Conservation (phyloP, 2,113 vertebrate species). For the Hemichromis elongatus region DNA sequence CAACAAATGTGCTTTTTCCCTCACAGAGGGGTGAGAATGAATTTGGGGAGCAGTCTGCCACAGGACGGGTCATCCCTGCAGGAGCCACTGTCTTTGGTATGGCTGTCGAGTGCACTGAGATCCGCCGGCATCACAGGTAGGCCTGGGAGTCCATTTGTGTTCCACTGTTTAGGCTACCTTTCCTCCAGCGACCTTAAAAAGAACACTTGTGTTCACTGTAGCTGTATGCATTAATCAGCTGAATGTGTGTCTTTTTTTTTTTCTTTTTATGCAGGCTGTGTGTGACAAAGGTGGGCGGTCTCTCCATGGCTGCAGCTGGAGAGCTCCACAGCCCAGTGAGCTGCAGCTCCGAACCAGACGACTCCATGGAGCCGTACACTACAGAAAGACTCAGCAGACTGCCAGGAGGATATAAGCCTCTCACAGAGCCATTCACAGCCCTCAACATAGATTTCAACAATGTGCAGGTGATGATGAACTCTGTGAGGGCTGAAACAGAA, state of each 20-base stretch:
- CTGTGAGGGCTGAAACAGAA: neutral
- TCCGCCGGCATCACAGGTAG: constrained; percentile 93
- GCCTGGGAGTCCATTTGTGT: neutral
- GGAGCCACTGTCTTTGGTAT: constrained; percentile 87
- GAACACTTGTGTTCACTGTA: neutral
- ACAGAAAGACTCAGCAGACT: constrained; percentile 89
- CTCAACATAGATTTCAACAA: constrained; percentile 89
- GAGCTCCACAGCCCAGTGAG: constrained; percentile 82
- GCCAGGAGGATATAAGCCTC: constrained; percentile 82
- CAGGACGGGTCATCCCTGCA: constrained; percentile 90
- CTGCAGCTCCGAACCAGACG: constrained; percentile 74
- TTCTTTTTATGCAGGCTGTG: constrained; percentile 67
- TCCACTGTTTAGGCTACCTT: neutral
- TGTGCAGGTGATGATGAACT: constrained; percentile 85
- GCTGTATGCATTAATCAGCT: neutral
- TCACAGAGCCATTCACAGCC: constrained; percentile 85
- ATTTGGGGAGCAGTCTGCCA: constrained; percentile 55
- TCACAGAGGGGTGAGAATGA: constrained; percentile 56
- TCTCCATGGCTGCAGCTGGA: constrained; percentile 73
- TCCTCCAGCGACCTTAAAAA: neutral
- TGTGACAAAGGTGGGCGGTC: constrained; percentile 76
- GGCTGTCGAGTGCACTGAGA: constrained; percentile 88
- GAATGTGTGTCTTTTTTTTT: neutral
- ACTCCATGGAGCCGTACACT: constrained; percentile 89
- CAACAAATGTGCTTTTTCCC: neutral